Evolutionary conservation across 2,113 vertebrate genomes (phyloP).

Genomic region (Eudyptes chrysolophus): DNA sequence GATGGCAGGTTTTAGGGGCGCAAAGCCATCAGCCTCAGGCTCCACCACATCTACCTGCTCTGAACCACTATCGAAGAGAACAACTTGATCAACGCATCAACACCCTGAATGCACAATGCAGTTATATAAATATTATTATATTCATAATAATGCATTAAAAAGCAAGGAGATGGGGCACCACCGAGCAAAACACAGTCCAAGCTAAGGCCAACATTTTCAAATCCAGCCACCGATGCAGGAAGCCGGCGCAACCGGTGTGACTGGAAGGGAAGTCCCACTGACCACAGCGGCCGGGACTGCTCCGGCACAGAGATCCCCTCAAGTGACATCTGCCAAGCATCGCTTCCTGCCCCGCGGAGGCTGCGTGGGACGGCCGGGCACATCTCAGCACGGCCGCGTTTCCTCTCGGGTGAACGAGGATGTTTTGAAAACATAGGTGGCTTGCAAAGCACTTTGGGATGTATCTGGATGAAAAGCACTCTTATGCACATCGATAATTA

Average conservation of each 20-base stretch:
- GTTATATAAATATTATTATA: not conserved
- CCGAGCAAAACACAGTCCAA: not conserved
- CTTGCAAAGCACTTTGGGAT: conserved; percentile 39
- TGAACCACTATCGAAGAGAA: not conserved
- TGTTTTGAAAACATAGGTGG: conserved; percentile 44
- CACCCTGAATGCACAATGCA: not conserved
- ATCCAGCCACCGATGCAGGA: not conserved
- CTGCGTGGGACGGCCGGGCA: not conserved
- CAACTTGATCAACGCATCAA: not conserved
- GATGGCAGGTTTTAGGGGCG: not conserved
- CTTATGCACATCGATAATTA: not conserved
- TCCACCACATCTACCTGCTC: not conserved
- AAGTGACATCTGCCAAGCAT: conserved; percentile 1
- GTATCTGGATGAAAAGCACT: conserved; percentile 19
- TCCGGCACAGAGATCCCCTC: not conserved
- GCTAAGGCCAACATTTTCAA: not conserved
- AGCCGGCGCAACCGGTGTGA: not conserved
- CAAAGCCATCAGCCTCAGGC: not conserved
- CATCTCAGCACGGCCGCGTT: not conserved
- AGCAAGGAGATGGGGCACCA: not conserved
- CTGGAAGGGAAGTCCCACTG: conserved; percentile 45
- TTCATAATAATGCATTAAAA: not conserved
- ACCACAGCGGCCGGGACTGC: not conserved
- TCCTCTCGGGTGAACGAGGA: conserved; percentile 1
- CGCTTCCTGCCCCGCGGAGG: not conserved